Evolutionary conservation across 2,797 vertebrate species (phyloP), one percentile per base, ranked within the genome.

Genomic region (Coilia nasus): DNA sequence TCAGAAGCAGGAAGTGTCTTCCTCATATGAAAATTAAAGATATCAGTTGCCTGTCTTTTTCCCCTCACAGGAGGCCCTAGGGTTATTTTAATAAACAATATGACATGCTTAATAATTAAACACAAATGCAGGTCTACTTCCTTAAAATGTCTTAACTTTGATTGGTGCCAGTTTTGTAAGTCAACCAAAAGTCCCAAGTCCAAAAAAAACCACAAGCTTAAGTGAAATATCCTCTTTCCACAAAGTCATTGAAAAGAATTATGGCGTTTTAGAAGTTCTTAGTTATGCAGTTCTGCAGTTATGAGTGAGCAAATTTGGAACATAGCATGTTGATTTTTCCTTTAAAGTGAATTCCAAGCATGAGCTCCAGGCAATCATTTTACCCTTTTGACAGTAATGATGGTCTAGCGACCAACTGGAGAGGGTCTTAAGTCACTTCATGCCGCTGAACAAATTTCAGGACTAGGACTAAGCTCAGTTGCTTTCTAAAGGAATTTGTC

Each of bases 61-160:
- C 25, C 5, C 67, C 62, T 14, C 28, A 35, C 3, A 75, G 5
- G 17, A 75, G 67, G 28, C 12, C 67, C 17, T 2, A 75, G 35
- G 67, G 28, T 75, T 75, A 14, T 35, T 64, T 35, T 75, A 75
- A 75, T 75, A 35, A 75, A 75, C 67, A 75, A 31, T 28, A 35
- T 28, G 15, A 28, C 28, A 19, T 0, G 28, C 28, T 28, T 67
- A 67, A 64, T 64, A 28, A 67, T 67, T 67, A 67, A 67, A 31
- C 67, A 75, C 12, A 5, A 67, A 67, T 67, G 15, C 28, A 75
- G 5, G 57, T 6, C 57, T 56, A n/a, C n/a, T n/a, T n/a, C 60
- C 60, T 62, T 62, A 10, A 59, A 56, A 56, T n/a, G n/a, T 67
- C 1, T 14, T 28, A 67, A 67, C 25, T 54, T 7, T 54, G 35